Evolutionary conservation across 2,888 invertebrate genomes (phyloP).

Genomic region (Drosophila aldrichi): DNA sequence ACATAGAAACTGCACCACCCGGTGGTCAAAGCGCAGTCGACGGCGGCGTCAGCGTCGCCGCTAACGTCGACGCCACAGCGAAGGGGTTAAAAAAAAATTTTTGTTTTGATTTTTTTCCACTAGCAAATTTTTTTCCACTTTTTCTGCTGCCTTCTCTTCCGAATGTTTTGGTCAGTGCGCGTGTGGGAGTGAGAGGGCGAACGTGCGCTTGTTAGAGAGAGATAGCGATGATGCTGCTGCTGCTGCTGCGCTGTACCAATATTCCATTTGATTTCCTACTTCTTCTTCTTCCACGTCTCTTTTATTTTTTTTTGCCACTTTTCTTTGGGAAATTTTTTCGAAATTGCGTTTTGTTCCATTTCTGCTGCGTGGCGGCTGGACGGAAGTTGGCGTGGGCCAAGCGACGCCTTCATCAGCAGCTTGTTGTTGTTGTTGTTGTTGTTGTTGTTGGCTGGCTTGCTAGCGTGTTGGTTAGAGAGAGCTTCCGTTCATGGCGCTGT

Average conservation of each 20-base stretch:
- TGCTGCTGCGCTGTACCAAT: slow-evolving; percentile 70
- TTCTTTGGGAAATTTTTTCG: slow-evolving; percentile 47
- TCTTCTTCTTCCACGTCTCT: slow-evolving; percentile 23
- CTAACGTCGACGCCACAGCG: slow-evolving; percentile 51
- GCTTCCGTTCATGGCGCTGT: slow-evolving; percentile 69
- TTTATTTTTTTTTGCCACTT: slow-evolving; percentile 44
- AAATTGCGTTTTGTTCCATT: slow-evolving; percentile 66
- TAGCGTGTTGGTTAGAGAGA: slow-evolving; percentile 76
- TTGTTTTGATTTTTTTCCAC: slow-evolving; percentile 77
- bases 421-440: slow-evolving; percentile 25
- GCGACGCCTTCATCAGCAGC: slow-evolving; percentile 62
- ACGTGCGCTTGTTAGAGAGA: slow-evolving; percentile 12
- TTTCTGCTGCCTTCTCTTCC: slow-evolving; percentile 36
- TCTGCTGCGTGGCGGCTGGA: slow-evolving; percentile 71
- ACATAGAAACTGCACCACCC: slow-evolving; percentile 72
- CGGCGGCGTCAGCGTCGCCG: slow-evolving; percentile 44
- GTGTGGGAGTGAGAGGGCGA: slow-evolving; percentile 21
- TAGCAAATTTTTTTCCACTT: slow-evolving; percentile 41
- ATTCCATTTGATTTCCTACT: slow-evolving; percentile 43
- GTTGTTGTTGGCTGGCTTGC: slow-evolving; percentile 44
- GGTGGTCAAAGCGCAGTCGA: slow-evolving; percentile 36
- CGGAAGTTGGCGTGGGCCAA: slow-evolving; percentile 56
- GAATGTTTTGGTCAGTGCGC: slow-evolving; percentile 65
- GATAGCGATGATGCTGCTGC: slow-evolving; percentile 38
- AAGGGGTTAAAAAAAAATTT: slow-evolving; percentile 79